Percentiles rank a stretch among this genome's conserved stretches.
These are phyloP conservation scores for Cataglyphis albicans DNA, from an alignment of 2,888 invertebrate species.

Conservation along the genomic window DNA sequence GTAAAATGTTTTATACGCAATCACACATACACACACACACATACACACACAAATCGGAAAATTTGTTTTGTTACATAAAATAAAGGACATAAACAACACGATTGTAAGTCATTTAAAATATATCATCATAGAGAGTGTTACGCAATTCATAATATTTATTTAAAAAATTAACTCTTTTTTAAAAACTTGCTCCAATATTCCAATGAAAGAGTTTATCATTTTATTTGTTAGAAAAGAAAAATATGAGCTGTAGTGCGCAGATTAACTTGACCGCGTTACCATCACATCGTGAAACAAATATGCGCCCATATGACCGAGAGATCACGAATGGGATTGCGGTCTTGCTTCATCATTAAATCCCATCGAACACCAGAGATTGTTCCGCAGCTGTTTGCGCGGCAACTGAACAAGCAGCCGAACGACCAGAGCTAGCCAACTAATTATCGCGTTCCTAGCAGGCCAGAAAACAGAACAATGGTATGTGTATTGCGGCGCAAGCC, in stretches of 20 bases:
- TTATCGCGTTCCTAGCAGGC: conserved; percentile 70
- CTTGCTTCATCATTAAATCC: conserved; percentile 68
- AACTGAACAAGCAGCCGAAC: conserved; percentile 70
- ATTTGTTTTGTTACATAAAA: background rate
- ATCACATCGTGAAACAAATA: conserved; percentile 54
- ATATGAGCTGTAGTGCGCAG: background rate
- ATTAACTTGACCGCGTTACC: conserved; percentile 50
- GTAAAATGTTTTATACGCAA: background rate
- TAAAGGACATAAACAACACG: background rate
- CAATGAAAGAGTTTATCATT: background rate
- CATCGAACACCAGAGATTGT: conserved; percentile 71
- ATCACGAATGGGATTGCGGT: conserved; percentile 66
- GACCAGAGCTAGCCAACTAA: conserved; percentile 70
- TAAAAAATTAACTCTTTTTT: background rate
- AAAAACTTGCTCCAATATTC: background rate
- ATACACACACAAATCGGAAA: background rate
- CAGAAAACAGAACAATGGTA: conserved; percentile 73
- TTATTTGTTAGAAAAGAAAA: conserved; percentile 16
- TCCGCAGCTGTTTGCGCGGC: conserved; percentile 67
- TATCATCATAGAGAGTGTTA: background rate
- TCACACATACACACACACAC: background rate
- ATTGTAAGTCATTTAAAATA: background rate
- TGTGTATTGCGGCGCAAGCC: conserved; percentile 51
- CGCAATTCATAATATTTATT: background rate
- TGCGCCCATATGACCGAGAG: conserved; percentile 48